Conservation (phyloP, 2,888 invertebrate species). For the Drosophila maculinotata region DNA sequence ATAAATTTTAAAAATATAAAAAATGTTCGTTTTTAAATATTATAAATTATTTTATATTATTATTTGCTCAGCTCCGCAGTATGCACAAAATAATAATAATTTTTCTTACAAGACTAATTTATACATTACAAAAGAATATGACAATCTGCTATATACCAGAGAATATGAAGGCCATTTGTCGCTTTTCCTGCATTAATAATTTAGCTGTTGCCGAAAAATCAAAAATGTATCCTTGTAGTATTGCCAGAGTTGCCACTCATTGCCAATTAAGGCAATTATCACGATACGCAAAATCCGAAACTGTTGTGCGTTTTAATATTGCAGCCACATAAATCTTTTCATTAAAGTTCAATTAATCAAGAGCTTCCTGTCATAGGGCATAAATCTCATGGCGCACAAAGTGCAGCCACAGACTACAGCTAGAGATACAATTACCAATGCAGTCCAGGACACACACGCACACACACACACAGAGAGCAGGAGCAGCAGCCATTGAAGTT, state of each 20-base stretch:
- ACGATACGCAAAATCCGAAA: constrained; percentile 16
- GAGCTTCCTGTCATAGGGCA: constrained; percentile 71
- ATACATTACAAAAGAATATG: too few species aligned
- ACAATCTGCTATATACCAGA: too few species aligned
- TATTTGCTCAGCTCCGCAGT: too few species aligned
- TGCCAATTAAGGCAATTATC: constrained; percentile 69
- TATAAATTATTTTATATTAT: too few species aligned
- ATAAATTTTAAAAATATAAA: neutral
- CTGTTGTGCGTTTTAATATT: constrained; percentile 63
- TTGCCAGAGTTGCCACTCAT: constrained; percentile 3
- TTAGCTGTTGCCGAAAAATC: neutral
- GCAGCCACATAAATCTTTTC: constrained; percentile 76
- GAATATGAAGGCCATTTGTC: too few species aligned
- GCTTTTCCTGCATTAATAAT: too few species aligned
- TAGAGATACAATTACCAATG: constrained; percentile 46
- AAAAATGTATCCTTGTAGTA: neutral
- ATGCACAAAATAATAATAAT: too few species aligned
- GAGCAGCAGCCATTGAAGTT: constrained; percentile 42
- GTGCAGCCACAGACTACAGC: constrained; percentile 34
- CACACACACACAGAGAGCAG: constrained; percentile 1
- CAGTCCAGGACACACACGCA: constrained; percentile 42
- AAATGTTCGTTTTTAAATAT: too few species aligned
- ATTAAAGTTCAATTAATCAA: constrained; percentile 81
- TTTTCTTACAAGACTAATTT: too few species aligned
- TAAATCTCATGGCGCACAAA: constrained; percentile 70